phyloP scores from a whole-genome alignment of 2,888 invertebrate species.

The Micropterix aruncella region DNA sequence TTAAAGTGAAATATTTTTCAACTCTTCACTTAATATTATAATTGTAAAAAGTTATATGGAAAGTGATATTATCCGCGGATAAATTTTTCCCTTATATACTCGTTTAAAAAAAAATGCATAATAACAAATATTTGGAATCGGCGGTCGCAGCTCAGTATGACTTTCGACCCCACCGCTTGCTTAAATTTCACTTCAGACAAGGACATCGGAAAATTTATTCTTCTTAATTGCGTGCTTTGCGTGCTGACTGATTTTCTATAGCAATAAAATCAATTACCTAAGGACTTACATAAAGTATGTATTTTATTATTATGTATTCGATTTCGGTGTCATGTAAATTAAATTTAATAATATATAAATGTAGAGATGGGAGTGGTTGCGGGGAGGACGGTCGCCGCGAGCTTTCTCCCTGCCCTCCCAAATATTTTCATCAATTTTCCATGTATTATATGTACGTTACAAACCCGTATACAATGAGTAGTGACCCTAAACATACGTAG shows the following conservation, averaged over 20 bases:
- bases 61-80: background rate
- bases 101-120: conserved; percentile 9
- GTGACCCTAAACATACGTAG: conserved; percentile 41
- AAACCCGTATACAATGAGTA: conserved; percentile 46
- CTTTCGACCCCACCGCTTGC: conserved; percentile 20
- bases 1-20: background rate
- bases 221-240: conserved; percentile 46
- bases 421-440: conserved; percentile 42
- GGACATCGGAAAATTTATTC: conserved; percentile 28
- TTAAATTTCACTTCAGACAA: conserved; percentile 13
- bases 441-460: conserved; percentile 50
- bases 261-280: conserved; percentile 47
- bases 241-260: conserved; percentile 48
- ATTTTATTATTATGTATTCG: conserved; percentile 42
- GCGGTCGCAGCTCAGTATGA: too few species aligned
- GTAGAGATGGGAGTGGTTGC: conserved; percentile 36
- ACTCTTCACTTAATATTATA: background rate
- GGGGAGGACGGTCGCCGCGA: conserved; percentile 20
- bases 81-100: conserved; percentile 6
- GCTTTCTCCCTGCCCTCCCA: conserved; percentile 25
- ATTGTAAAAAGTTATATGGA: background rate
- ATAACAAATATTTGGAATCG: too few species aligned
- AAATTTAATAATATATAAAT: conserved; percentile 38
- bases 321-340: conserved; percentile 45
- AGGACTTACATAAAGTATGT: conserved; percentile 43